Conservation (phyloP, 2,888 invertebrate genomes). For the Callimorpha dominula region DNA sequence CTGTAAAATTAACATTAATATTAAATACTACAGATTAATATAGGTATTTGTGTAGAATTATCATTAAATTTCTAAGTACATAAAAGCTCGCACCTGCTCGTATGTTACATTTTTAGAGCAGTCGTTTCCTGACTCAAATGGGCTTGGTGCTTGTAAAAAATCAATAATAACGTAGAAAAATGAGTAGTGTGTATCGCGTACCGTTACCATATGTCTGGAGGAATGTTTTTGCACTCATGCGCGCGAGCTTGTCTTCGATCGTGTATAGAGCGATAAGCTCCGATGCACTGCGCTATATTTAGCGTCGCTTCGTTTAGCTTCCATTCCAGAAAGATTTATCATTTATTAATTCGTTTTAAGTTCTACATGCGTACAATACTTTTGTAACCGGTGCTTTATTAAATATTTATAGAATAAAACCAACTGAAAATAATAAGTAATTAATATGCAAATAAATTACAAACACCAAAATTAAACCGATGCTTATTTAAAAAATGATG, state of each 20-base stretch:
- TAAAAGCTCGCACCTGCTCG: background rate
- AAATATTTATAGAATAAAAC: background rate
- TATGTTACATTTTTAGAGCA: constrained; percentile 1
- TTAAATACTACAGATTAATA: too few relatives aligned
- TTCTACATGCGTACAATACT: constrained; percentile 26
- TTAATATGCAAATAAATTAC: too few relatives aligned
- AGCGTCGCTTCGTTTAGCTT: constrained; percentile 73
- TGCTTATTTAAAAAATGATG: background rate
- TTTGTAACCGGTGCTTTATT: background rate
- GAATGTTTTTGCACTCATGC: constrained; percentile 74
- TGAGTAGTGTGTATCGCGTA: constrained; percentile 65
- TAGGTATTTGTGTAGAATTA: background rate
- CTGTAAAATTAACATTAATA: too few relatives aligned
- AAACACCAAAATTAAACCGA: background rate
- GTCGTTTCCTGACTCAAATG: constrained; percentile 6
- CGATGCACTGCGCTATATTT: constrained; percentile 77
- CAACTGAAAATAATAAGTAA: background rate
- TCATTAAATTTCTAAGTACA: background rate
- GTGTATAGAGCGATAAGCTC: constrained; percentile 80
- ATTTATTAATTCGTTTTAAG: constrained; percentile 58
- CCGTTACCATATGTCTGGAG: constrained; percentile 68
- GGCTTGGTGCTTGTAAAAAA: constrained; percentile 39
- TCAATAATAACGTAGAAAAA: constrained; percentile 64
- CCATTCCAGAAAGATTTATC: constrained; percentile 57
- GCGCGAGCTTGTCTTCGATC: constrained; percentile 71